Base-by-base conservation (phyloP, 2,888 invertebrate species). In the Lutraria lutraria region DNA sequence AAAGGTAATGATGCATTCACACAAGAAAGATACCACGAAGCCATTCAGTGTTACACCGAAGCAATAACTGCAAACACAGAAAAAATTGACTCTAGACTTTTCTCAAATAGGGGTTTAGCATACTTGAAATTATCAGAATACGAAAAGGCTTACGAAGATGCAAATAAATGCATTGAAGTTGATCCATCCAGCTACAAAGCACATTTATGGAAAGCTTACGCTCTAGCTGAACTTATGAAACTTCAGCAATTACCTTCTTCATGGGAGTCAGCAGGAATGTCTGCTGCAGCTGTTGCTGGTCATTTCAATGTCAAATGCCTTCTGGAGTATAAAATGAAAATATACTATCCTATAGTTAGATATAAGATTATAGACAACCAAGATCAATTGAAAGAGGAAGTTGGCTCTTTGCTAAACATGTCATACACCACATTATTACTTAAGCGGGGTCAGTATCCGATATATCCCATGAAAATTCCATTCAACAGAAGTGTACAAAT, bases 61-160 rank as follows among this genome's bases (percentile, higher is more conserved):
- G 86, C 63, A 19, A 81, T 89, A 25, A 81, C 29, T 16, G 16
- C 52, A 2, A 76, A 53, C 16, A 53, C 29, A 1, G 63, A 81
- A 34, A 82, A 85, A 25, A 0, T 83, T 53, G 82, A 83, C 43
- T 21, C 79, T 19, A 88, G 25, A 43, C 21, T 88, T 6, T 79
- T 68, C 15, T 25, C 52, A 0, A 91, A 85, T 21, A 63, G 88
- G 63, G 88, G 91, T 34, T 54, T 87, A 25, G 54, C 79, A 1
- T 89, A 86, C 72, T 56, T 89, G n/a, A 81, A 81, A 83, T 52
- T 87, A n/a, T 52, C 25, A 21, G 88, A 91, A 54, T 88, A 85
- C 76, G 63, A 85, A 52, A 88, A 85, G 85, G 89, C 91, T 19
- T 85, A 89, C 29, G 12, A n/a, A 34, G 91, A 91, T 76, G 89